These are phyloP conservation scores for Herminia tarsipennalis DNA, from an alignment of 2,888 invertebrate species.

Conservation along the genomic window DNA sequence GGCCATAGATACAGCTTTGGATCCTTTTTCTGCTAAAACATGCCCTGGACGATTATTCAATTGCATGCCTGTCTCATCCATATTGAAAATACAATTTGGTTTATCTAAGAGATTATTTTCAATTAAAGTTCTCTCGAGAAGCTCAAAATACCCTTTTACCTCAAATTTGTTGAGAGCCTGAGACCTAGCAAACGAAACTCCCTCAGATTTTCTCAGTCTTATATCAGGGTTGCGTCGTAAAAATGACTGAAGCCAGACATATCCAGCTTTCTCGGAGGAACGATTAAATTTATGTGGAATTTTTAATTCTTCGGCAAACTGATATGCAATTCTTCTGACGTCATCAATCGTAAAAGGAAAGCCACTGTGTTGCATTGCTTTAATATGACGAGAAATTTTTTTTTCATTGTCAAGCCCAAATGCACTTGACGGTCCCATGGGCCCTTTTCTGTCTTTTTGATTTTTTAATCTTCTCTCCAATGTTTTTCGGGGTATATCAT, in stretches of 20 bases:
- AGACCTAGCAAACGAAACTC: slow-evolving; percentile 16
- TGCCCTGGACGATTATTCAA: slow-evolving; percentile 28
- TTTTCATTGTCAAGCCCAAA: no score
- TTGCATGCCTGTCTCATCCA: slow-evolving; percentile 35
- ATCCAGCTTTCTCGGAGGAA: no score
- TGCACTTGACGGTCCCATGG: slow-evolving; percentile 2
- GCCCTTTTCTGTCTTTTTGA: background rate
- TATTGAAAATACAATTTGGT: slow-evolving; percentile 24
- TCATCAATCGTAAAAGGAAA: background rate
- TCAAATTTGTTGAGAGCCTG: slow-evolving; percentile 18
- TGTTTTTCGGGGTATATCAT: background rate
- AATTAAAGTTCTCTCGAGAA: no score
- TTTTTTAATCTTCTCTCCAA: background rate
- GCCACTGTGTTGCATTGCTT: background rate
- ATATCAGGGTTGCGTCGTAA: no score
- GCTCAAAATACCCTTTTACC: no score
- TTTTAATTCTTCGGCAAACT: background rate
- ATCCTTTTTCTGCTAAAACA: slow-evolving; percentile 29
- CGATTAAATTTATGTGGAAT: background rate
- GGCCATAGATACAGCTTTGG: slow-evolving; percentile 41
- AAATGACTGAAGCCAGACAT: no score
- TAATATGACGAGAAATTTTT: no score
- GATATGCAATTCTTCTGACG: background rate
- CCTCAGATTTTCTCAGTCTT: slow-evolving; percentile 17
- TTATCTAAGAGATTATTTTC: slow-evolving; percentile 22